Base-by-base conservation (phyloP, 2,797 vertebrate species). In the Sarcoramphus papa region DNA sequence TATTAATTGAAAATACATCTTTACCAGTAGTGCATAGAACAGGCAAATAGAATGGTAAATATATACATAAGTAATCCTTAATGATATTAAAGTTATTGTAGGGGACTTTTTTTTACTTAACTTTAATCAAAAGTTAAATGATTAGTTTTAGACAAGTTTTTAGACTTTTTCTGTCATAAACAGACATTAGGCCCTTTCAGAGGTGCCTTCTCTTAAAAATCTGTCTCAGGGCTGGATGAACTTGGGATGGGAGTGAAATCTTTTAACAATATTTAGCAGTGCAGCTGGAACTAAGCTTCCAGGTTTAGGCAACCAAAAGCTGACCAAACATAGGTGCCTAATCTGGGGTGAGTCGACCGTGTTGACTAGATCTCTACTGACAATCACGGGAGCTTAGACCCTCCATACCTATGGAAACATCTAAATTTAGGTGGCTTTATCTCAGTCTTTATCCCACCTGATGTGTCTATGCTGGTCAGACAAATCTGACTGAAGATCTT, bases 301-400 rank as follows among this genome's bases (percentile, higher is more conserved):
- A 64, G 17, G 23, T 53, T 79, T 24, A 65, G n/a, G 25, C 5
- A 47, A 31, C 12, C 31, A 79, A 60, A 93, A 76, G 35, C 14
- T 43, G 31, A 47, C 2, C 25, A 48, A 78, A 63, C 6, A 31
- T 3, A 24, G 31, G 22, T 45, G n/a, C 13, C 45, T 64, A 43
- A 59, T 8, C n/a, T 84, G 40, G 30, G 12, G 8, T 0, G 0
- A 84, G 21, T 24, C n/a, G 62, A 10, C 9, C 15, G 1, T 15
- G 24, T 37, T 41, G 57, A 40, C 33, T 40, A 63, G 18, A 41
- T 31, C 14, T 56, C 33, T 60, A n/a, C 41, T 18, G 40, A 43
- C 14, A 28, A 21, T 8, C 1, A 0, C 3, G 10, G 50, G 18
- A 79, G 24, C 37, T 60, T 43, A 79, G 37, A 24, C 18, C 4